Percentiles rank a stretch among this genome's conserved stretches.
These are phyloP conservation scores for Dromaius novaehollandiae DNA, from an alignment of 2,113 vertebrate species.

Conservation along the genomic window DNA sequence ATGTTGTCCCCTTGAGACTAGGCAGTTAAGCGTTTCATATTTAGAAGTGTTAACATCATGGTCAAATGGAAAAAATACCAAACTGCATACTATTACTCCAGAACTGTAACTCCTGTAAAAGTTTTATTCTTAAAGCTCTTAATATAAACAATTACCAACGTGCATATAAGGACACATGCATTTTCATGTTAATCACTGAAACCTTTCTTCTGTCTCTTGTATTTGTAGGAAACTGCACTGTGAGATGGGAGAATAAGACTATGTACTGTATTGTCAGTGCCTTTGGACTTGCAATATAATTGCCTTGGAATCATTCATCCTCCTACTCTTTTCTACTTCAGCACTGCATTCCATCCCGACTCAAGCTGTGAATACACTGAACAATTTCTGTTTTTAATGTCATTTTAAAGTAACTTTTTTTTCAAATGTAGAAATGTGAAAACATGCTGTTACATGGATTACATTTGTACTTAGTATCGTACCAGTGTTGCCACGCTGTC, in stretches of 20 bases:
- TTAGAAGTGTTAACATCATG: background rate
- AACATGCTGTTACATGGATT: background rate
- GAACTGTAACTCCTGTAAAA: background rate
- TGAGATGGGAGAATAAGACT: conserved; percentile 94
- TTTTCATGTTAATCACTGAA: background rate
- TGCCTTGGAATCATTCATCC: background rate
- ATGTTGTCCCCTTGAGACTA: background rate
- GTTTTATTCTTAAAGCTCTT: background rate
- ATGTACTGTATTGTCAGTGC: conserved; percentile 93
- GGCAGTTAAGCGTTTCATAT: background rate
- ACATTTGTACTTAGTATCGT: background rate
- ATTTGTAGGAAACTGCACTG: conserved; percentile 87
- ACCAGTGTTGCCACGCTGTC: conserved; percentile 40
- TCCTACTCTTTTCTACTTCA: background rate
- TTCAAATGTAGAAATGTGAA: conserved; percentile 19
- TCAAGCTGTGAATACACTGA: conserved; percentile 40
- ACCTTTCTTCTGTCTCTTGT: background rate
- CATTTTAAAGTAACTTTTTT: conserved; percentile 9
- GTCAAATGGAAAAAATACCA: background rate
- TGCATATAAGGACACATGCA: background rate
- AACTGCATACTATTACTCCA: background rate
- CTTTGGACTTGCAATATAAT: conserved; percentile 89
- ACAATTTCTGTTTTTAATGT: conserved; percentile 36
- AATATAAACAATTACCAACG: background rate
- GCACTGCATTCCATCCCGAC: conserved; percentile 8